Evolutionary conservation across 2,797 vertebrate species (phyloP).

Genomic region (Acanthurus tractus): DNA sequence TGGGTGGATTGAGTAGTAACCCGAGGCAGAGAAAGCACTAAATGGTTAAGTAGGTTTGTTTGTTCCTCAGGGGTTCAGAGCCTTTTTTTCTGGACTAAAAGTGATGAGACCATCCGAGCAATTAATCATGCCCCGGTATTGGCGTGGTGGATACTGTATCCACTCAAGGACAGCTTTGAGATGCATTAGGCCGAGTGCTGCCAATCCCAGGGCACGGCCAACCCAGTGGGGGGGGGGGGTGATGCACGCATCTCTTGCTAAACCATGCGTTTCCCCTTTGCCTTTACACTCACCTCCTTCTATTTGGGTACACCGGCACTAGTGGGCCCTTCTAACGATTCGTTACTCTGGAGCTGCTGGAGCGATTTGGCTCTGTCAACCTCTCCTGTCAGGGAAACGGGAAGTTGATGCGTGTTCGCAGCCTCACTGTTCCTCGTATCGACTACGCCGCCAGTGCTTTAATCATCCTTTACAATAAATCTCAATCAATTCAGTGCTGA

Average conservation of each 20-base stretch:
- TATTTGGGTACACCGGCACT: conserved; percentile 26
- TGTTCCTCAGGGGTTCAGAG: conserved; percentile 68
- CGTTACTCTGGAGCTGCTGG: conserved; percentile 44
- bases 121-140: conserved; percentile 80
- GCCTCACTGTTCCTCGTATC: conserved; percentile 59
- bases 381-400: conserved; percentile 65
- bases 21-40: conserved; percentile 72
- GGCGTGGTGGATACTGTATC: conserved; percentile 73
- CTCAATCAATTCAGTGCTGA: conserved; percentile 74
- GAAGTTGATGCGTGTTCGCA: conserved; percentile 66
- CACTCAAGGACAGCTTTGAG: conserved; percentile 78
- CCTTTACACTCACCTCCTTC: conserved; percentile 49
- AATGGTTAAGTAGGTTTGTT: conserved; percentile 82
- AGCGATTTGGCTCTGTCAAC: conserved; percentile 55
- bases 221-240: conserved; percentile 22
- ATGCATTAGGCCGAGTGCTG: conserved; percentile 76
- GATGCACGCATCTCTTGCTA: conserved; percentile 34
- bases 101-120: conserved; percentile 71
- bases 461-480: conserved; percentile 81
- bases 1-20: conserved; percentile 73
- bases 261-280: conserved; percentile 42
- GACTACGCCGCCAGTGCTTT: conserved; percentile 68
- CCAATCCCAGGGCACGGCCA: conserved; percentile 57
- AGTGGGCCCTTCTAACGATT: conserved; percentile 44
- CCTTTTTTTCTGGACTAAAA: conserved; percentile 67